Base-by-base conservation (phyloP, 2,797 vertebrate species). In the Pangasius larnaudii region DNA sequence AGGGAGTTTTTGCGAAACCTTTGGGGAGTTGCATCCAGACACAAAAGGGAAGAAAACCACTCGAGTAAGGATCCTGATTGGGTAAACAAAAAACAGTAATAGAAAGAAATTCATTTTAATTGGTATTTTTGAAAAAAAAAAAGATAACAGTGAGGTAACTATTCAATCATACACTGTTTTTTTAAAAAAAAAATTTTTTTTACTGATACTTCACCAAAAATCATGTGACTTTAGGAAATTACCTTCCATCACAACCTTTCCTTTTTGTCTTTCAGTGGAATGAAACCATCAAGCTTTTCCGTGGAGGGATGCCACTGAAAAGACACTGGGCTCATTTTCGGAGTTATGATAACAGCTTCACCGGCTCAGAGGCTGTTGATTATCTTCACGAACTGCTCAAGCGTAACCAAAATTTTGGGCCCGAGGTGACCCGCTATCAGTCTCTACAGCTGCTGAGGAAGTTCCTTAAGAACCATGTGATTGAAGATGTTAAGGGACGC, bases 401-500 rank as follows among this genome's bases (percentile, higher is more conserved):
- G 74, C 91, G 91, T 78, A 99, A 97, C 90, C 96, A 98, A 86
- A 99, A 99, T 93, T 99, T 99, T 89, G 98, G 98, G 8, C 98
- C 98, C 0, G 97, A 99, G 87, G 98, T 99, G 58, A 98, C 98
- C 14, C 97, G 98, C 2, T 94, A 94, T 91, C 98, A 99, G 92
- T 98, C 98, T 0, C 92, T 98, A 83, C 98, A 99, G 93, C 95
- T 99, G 86, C 96, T 99, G 7, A 96, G 95, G 90, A 99, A 99
- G 88, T 99, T 99, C 90, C 93, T 98, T 80, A 99, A 98, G 93
- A 98, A 98, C 87, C 98, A 99, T 0, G 97, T 99, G 81, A 96
- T 99, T 18, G 98, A 99, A 92, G 98, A 99, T 89, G 93, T 98
- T 89, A 99, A 99, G 91, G 98, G 98, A 86, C 97, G 96, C 42